Evolutionary conservation across 2,888 invertebrate species (phyloP).

Genomic region (Lasioglossum figueresi): DNA sequence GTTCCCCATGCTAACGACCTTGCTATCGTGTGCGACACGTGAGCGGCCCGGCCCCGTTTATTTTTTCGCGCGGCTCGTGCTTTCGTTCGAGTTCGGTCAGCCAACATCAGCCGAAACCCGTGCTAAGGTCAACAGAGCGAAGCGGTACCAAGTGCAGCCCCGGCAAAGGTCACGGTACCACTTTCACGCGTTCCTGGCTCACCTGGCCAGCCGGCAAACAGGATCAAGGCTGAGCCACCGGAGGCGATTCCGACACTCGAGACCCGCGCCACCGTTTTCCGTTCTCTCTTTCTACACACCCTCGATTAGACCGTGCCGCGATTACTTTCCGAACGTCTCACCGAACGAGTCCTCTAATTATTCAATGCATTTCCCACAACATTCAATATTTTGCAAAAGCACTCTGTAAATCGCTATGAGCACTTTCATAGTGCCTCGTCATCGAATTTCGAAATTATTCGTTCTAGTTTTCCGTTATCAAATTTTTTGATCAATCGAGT

Average conservation of each 20-base stretch:
- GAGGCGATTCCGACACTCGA: slow-evolving; percentile 32
- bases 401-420: too few species aligned
- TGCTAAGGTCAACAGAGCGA: slow-evolving; percentile 67
- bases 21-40: slow-evolving; percentile 68
- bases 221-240: slow-evolving; percentile 70
- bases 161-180: slow-evolving; percentile 71
- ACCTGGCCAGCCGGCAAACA: slow-evolving; percentile 57
- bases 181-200: slow-evolving; percentile 69
- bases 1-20: slow-evolving; percentile 70
- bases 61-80: slow-evolving; percentile 59
- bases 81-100: slow-evolving; percentile 36
- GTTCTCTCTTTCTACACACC: neutral
- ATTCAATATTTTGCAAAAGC: neutral
- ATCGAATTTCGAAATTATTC: too few species aligned
- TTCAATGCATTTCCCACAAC: neutral
- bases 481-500: too few species aligned
- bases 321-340: neutral
- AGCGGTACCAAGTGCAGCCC: slow-evolving; percentile 71
- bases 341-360: neutral
- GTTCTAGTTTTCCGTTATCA: too few species aligned
- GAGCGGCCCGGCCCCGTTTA: slow-evolving; percentile 58
- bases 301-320: slow-evolving; percentile 4
- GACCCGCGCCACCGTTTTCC: slow-evolving; percentile 1
- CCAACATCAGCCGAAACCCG: slow-evolving; percentile 62
- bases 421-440: too few species aligned